Evolutionary conservation across 2,113 vertebrate genomes (phyloP).

Genomic region (Pseudorhombus dupliciocellatus): DNA sequence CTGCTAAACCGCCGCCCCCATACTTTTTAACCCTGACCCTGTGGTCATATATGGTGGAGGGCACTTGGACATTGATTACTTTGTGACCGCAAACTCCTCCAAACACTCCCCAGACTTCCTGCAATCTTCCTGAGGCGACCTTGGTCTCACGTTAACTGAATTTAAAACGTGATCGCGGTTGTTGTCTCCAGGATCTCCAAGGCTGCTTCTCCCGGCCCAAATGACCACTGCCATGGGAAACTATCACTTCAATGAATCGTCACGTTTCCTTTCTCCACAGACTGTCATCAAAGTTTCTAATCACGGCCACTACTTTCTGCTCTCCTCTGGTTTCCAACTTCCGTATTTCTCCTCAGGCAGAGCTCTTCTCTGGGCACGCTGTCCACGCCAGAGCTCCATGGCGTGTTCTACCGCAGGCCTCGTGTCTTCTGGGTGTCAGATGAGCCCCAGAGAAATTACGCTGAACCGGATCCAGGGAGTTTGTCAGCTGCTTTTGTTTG

Average conservation of each 20-base stretch:
- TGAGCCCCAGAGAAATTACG: not conserved
- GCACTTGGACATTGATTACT: constrained; percentile 10
- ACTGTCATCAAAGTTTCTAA: not conserved
- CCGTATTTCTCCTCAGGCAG: too few relatives aligned
- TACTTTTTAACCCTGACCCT: constrained; percentile 3
- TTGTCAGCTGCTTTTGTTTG: too few relatives aligned
- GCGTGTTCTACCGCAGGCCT: not conserved
- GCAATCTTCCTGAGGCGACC: not conserved
- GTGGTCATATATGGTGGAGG: constrained; percentile 4
- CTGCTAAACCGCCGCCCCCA: too few relatives aligned
- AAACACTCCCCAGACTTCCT: constrained; percentile 3
- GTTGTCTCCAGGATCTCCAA: not conserved
- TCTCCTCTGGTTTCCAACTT: constrained; percentile 2
- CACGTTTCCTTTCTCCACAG: not conserved
- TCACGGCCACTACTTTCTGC: not conserved
- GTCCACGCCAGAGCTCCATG: not conserved
- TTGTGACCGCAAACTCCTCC: constrained; percentile 2
- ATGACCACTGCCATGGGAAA: not conserved
- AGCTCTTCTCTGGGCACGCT: not conserved
- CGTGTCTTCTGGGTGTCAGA: not conserved
- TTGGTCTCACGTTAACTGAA: not conserved
- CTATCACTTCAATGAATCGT: not conserved
- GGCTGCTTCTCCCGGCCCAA: not conserved
- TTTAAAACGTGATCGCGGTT: not conserved
- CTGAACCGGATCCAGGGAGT: too few relatives aligned